Percentiles rank a stretch among this genome's conserved stretches.
phyloP scores from a whole-genome alignment of 2,797 vertebrate genomes.

The Sebastes elongatus region DNA sequence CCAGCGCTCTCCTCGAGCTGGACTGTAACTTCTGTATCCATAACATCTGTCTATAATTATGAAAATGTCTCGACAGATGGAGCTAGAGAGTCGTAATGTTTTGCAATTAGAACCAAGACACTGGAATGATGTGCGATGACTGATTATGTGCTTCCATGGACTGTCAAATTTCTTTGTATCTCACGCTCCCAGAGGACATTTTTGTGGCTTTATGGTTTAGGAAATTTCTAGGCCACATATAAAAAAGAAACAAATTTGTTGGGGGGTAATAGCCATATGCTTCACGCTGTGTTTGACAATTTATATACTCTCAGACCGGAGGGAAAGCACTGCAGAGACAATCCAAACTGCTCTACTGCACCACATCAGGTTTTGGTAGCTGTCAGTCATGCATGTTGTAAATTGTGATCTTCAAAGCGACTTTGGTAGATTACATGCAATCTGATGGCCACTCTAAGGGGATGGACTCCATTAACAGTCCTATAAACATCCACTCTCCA shows the following conservation, averaged over 20 bases:
- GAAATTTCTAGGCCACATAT: slow-evolving; percentile 56
- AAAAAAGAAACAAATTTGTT: slow-evolving; percentile 43
- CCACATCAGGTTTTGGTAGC: slow-evolving; percentile 27
- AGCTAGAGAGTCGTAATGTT: slow-evolving; percentile 64
- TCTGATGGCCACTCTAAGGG: slow-evolving; percentile 33
- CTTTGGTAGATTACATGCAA: slow-evolving; percentile 40
- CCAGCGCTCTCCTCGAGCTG: slow-evolving; percentile 10
- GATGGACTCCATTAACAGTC: slow-evolving; percentile 44
- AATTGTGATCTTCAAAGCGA: slow-evolving; percentile 51
- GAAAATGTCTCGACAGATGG: slow-evolving; percentile 69
- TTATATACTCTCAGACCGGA: slow-evolving; percentile 24
- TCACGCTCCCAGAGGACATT: slow-evolving; percentile 49
- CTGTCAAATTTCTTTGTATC: slow-evolving; percentile 58
- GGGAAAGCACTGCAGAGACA: slow-evolving; percentile 14
- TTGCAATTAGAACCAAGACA: slow-evolving; percentile 30
- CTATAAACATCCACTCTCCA: slow-evolving; percentile 48
- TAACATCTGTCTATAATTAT: neutral
- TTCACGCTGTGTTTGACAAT: slow-evolving; percentile 54
- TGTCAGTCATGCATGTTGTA: slow-evolving; percentile 52
- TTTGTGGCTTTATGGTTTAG: slow-evolving; percentile 49
- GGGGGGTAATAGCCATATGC: slow-evolving; percentile 46
- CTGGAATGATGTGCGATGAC: slow-evolving; percentile 44
- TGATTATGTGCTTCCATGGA: slow-evolving; percentile 58
- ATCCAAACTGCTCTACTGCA: neutral
- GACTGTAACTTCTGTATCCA: neutral